phyloP scores from a whole-genome alignment of 2,888 invertebrate species.

The Sinohyriopsis cumingii region DNA sequence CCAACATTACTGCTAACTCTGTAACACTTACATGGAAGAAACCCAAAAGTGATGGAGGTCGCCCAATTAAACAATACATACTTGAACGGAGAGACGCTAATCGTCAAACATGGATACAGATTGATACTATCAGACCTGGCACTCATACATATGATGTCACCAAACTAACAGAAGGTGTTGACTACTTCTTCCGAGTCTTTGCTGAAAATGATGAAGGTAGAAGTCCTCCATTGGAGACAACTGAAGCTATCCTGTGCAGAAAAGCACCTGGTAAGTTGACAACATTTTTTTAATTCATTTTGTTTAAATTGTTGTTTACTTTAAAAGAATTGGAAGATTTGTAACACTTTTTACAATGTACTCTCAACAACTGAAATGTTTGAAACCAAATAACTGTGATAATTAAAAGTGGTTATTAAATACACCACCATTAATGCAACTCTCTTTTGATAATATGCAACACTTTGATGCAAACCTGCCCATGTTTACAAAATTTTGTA shows the following conservation, averaged over 20 bases:
- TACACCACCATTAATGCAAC: no score
- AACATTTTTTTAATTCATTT: background rate
- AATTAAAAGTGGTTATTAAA: no score
- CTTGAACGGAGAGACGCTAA: conserved; percentile 80
- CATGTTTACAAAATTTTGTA: no score
- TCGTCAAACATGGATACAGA: conserved; percentile 83
- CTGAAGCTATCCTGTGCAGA: conserved; percentile 50
- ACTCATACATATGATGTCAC: conserved; percentile 47
- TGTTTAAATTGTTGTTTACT: background rate
- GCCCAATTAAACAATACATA: conserved; percentile 64
- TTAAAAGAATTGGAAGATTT: background rate
- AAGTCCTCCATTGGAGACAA: conserved; percentile 85
- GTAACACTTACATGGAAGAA: conserved; percentile 80
- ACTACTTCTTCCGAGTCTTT: conserved; percentile 89
- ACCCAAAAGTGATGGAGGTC: conserved; percentile 66
- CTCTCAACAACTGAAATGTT: background rate
- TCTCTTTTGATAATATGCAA: no score
- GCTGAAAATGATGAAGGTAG: conserved; percentile 94
- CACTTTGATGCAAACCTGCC: no score
- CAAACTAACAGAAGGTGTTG: conserved; percentile 88
- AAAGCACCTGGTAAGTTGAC: conserved; percentile 52
- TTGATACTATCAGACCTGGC: conserved; percentile 74
- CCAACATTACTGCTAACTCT: conserved; percentile 87
- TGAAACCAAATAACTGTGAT: background rate
- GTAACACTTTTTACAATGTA: background rate